Percentiles rank a stretch among this genome's conserved stretches.
These are phyloP conservation scores for Phocoena phocoena DNA, from an alignment of 2,113 vertebrate species.

Conservation along the genomic window DNA sequence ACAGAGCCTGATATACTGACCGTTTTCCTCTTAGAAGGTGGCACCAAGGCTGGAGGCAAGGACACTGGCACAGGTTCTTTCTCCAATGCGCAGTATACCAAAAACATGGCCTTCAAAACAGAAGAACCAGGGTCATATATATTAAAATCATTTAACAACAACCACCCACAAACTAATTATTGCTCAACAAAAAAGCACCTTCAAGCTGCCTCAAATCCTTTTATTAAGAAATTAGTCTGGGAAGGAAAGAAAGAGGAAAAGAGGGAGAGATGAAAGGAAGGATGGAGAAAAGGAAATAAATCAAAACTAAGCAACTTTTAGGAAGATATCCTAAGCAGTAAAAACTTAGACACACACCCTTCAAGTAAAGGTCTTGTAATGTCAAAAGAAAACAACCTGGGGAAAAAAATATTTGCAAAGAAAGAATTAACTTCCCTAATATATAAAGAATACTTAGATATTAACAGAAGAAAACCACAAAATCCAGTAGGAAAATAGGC, in stretches of 20 bases:
- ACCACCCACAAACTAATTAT: not conserved
- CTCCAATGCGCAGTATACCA: conserved; percentile 98
- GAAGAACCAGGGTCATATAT: conserved; percentile 50
- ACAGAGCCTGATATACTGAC: conserved; percentile 85
- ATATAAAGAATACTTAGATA: conserved; percentile 17
- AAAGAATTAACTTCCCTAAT: not conserved
- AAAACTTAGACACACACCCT: not conserved
- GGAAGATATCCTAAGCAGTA: not conserved
- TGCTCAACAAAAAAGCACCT: conserved; percentile 42
- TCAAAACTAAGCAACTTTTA: conserved; percentile 13
- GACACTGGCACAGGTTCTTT: conserved; percentile 97
- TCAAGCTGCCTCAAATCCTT: not conserved
- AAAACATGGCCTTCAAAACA: conserved; percentile 94
- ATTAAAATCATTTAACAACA: conserved; percentile 42
- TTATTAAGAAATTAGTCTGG: conserved; percentile 15
- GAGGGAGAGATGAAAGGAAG: not conserved
- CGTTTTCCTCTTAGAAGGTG: conserved; percentile 96
- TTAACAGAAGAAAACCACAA: conserved; percentile 16
- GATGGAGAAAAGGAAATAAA: not conserved
- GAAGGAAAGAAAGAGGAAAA: not conserved
- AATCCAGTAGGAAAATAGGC: not conserved
- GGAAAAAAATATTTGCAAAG: not conserved
- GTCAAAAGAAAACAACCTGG: conserved; percentile 33
- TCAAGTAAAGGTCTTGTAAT: conserved; percentile 13
- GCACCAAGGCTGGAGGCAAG: conserved; percentile 93